Evolutionary conservation across 2,888 invertebrate genomes (phyloP).

Genomic region (Fragum fragum): DNA sequence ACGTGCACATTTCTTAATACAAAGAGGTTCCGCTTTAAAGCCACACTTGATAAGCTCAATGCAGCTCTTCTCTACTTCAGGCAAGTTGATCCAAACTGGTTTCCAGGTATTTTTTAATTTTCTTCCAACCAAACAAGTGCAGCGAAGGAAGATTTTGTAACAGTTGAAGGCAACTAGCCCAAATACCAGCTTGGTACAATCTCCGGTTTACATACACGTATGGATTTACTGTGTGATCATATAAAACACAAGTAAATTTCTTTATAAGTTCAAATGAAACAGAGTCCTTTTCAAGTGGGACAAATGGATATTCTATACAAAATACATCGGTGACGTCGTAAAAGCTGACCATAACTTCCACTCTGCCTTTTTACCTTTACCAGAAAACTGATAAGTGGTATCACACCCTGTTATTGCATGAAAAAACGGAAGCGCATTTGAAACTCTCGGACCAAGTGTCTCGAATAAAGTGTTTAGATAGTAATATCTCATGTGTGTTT

Average conservation of each 20-base stretch:
- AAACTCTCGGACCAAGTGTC: constrained; percentile 51
- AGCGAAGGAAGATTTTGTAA: too few relatives aligned
- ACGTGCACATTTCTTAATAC: too few relatives aligned
- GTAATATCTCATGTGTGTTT: constrained; percentile 54
- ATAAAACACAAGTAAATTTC: background rate
- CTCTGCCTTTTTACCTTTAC: constrained; percentile 67
- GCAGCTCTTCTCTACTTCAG: too few relatives aligned
- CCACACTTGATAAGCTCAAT: too few relatives aligned
- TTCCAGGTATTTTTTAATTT: too few relatives aligned
- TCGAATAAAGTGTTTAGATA: constrained; percentile 57
- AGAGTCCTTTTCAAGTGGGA: background rate
- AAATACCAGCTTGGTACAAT: too few relatives aligned
- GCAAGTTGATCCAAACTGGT: too few relatives aligned
- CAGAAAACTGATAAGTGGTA: constrained; percentile 61
- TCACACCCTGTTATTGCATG: constrained; percentile 73
- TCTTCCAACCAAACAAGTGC: too few relatives aligned
- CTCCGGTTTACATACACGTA: background rate
- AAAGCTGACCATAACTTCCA: constrained; percentile 38
- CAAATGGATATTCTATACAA: constrained; percentile 1
- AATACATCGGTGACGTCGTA: constrained; percentile 13
- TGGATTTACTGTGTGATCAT: constrained; percentile 1
- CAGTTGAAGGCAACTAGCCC: too few relatives aligned
- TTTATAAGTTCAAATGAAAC: background rate
- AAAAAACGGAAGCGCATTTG: constrained; percentile 57
- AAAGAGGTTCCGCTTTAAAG: too few relatives aligned